Evolutionary conservation across 2,888 invertebrate genomes (phyloP), one percentile per base, ranked within the genome.

Genomic region (Spodoptera exigua): DNA sequence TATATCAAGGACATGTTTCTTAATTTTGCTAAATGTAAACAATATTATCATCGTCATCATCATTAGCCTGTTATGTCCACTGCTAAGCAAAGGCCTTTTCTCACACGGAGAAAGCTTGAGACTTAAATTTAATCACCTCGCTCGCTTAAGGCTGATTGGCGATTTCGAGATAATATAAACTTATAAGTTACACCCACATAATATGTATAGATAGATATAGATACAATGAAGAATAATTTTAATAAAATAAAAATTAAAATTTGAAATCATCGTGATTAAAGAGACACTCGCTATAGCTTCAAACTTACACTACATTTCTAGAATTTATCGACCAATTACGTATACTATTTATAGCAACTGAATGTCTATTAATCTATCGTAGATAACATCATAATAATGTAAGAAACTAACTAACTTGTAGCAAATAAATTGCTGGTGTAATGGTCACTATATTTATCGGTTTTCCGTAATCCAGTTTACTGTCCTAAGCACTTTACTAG

Each of bases 241-340:
- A 27, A 27, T n/a, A 14, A 32, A 32, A 4, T n/a, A 17, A 18
- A 10, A 1, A 13, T n/a, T 0, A 10, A 35, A 34, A 17, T 35
- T 0, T 9, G 14, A 39, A 10, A 14, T 34, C 39, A 12, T 17
- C 39, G 11, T 3, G 56, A 56, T 2, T 9, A 27, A 27, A 27
- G 27, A 9, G 9, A 27, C 68, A 17, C 2, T 12, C 16, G 43
- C 27, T 49, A 1, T 13, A 41, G 14, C 3, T 34, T 54, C 11
- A n/a, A 0, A 46, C 18, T 18, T 51, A 48, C 17, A 7, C 34
- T 47, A 16, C 36, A 32, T 39, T 53, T 37, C 58, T 51, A 70
- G 40, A 67, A 70, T 76, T 69, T 64, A 69, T 61, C 46, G 47
- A 61, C 59, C 66, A 67, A 71, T 77, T 67, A 77, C 44, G 63